Evolutionary conservation across 2,113 vertebrate genomes (phyloP).

Genomic region (Callipepla squamata): DNA sequence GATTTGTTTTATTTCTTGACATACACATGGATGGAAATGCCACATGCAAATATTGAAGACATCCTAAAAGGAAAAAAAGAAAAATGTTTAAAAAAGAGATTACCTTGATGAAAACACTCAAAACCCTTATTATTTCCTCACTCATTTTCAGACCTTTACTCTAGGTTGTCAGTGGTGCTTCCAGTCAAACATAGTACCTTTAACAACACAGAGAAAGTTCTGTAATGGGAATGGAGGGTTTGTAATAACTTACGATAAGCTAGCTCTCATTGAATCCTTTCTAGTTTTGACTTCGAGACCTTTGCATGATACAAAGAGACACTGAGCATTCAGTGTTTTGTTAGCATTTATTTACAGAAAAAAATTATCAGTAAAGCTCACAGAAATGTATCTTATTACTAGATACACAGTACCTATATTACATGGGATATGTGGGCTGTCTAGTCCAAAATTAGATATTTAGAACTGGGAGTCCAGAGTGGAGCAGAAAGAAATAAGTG

Average conservation of each 20-base stretch:
- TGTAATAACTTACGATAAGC: not conserved
- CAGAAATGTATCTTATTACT: not conserved
- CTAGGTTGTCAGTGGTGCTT: not conserved
- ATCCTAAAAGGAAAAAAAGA: not conserved
- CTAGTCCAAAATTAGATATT: not conserved
- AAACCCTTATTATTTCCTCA: not conserved
- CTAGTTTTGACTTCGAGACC: not conserved
- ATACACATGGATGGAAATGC: not conserved
- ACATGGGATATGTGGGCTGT: not conserved
- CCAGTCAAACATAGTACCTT: not conserved
- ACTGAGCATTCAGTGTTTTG: not conserved
- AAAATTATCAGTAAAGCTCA: not conserved
- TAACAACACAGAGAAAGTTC: not conserved
- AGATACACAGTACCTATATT: not conserved
- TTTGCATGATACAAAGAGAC: not conserved
- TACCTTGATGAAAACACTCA: not conserved
- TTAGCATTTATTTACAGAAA: not conserved
- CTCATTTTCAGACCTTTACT: not conserved
- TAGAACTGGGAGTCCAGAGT: not conserved
- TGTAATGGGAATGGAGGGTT: not conserved
- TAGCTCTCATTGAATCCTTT: not conserved
- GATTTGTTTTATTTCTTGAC: not conserved
- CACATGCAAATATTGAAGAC: not conserved
- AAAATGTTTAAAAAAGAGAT: not conserved
- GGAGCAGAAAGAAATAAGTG: not conserved